Evolutionary conservation across 2,888 invertebrate genomes (phyloP).

Genomic region (Plusia festucae): DNA sequence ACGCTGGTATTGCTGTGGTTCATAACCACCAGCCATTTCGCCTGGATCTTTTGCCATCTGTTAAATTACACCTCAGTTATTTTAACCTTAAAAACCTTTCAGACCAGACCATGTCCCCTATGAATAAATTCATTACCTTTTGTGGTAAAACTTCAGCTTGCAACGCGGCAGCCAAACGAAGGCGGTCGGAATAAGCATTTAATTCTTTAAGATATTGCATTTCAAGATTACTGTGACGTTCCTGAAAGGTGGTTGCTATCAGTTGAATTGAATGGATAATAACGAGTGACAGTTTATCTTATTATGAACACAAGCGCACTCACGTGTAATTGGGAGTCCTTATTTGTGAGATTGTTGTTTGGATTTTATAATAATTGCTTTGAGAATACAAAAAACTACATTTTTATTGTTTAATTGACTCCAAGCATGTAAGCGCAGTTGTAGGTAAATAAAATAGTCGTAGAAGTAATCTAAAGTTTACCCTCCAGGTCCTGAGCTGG

Average conservation of each 20-base stretch:
- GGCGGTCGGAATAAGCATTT: constrained; percentile 75
- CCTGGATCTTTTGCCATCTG: constrained; percentile 69
- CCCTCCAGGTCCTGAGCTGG: constrained; percentile 80
- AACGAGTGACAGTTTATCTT: no score
- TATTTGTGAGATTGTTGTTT: no score
- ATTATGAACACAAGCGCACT: no score
- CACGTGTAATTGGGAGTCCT: no score
- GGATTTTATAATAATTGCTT: no score
- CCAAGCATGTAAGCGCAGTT: background rate
- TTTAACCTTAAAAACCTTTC: background rate
- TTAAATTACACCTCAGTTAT: no score
- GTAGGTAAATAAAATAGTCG: background rate
- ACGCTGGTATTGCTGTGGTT: constrained; percentile 75
- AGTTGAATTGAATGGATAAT: background rate
- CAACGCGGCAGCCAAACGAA: constrained; percentile 82
- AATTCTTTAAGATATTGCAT: constrained; percentile 76
- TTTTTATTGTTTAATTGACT: background rate
- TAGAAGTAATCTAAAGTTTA: constrained; percentile 55
- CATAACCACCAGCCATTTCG: constrained; percentile 75
- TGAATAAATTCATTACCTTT: constrained; percentile 66
- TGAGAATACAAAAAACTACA: no score
- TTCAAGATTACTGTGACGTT: constrained; percentile 76
- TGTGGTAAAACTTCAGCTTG: constrained; percentile 79
- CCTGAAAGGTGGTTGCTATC: constrained; percentile 67
- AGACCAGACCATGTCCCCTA: background rate